Conservation (phyloP, 2,888 invertebrate species). For the Pristionchus entomophagus region DNA sequence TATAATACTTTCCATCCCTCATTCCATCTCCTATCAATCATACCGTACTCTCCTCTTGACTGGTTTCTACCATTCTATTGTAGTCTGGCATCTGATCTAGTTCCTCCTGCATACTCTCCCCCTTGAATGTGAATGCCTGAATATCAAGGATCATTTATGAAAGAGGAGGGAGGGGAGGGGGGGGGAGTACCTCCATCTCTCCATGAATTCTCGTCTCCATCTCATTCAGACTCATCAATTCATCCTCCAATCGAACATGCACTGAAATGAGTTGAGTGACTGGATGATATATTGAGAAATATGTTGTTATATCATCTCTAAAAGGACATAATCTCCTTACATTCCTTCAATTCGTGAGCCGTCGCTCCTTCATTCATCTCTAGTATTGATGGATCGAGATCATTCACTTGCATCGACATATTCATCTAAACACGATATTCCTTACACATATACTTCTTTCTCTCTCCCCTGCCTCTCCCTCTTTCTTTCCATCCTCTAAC, state of each 20-base stretch:
- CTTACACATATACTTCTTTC: background rate
- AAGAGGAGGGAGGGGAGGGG: no score
- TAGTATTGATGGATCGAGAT: constrained; percentile 55
- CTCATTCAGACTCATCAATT: constrained; percentile 64
- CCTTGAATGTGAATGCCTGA: constrained; percentile 75
- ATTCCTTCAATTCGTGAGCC: constrained; percentile 61
- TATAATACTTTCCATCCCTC: background rate
- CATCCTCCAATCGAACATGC: constrained; percentile 72
- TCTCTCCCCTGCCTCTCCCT: no score
- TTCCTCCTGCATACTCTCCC: constrained; percentile 80
- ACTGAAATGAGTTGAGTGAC: constrained; percentile 59
- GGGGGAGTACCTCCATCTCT: constrained; percentile 52
- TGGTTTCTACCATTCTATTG: constrained; percentile 1
- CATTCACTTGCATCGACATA: constrained; percentile 53
- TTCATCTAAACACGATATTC: background rate
- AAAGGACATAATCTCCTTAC: constrained; percentile 47
- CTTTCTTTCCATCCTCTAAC: background rate
- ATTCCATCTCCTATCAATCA: background rate
- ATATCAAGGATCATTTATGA: background rate
- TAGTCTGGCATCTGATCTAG: constrained; percentile 83
- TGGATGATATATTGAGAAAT: no score
- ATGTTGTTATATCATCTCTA: no score
- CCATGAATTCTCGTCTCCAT: constrained; percentile 60
- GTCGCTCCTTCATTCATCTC: constrained; percentile 54
- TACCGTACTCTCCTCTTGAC: constrained; percentile 40